phyloP scores from a whole-genome alignment of 2,797 vertebrate genomes.

The Artibeus lituratus region DNA sequence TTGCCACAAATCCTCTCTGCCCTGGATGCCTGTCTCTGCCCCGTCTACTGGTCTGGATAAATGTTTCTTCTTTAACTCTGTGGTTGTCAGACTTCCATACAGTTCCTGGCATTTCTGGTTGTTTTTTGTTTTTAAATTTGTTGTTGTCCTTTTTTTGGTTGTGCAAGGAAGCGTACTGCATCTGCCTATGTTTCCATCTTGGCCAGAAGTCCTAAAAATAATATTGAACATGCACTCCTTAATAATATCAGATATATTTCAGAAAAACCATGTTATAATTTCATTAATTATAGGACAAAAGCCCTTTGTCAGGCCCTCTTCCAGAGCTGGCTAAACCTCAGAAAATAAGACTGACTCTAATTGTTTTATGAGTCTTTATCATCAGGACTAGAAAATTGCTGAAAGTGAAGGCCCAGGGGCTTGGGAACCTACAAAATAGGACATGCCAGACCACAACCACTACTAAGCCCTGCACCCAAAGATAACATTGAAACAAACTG shows the following conservation, averaged over 20 bases:
- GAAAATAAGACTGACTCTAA: background rate
- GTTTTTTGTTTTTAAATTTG: no score
- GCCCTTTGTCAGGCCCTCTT: background rate
- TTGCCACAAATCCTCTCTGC: no score
- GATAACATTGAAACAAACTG: background rate
- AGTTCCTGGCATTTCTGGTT: no score
- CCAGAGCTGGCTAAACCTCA: background rate
- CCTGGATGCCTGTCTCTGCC: no score
- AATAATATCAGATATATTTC: background rate
- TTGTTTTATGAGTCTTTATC: background rate
- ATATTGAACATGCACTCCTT: background rate
- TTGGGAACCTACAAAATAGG: background rate
- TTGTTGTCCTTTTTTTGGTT: no score
- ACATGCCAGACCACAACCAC: background rate
- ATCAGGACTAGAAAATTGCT: background rate
- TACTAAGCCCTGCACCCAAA: background rate
- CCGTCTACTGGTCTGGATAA: no score
- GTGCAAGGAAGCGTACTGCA: no score
- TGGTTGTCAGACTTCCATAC: no score
- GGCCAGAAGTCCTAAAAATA: background rate
- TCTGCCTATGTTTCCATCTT: no score
- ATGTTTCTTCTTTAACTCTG: no score
- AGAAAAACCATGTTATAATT: background rate
- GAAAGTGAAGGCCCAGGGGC: background rate
- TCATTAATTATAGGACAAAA: background rate